These are phyloP conservation scores for Rhabdomys pumilio DNA, from an alignment of 2,797 vertebrate species.

Conservation along the genomic window DNA sequence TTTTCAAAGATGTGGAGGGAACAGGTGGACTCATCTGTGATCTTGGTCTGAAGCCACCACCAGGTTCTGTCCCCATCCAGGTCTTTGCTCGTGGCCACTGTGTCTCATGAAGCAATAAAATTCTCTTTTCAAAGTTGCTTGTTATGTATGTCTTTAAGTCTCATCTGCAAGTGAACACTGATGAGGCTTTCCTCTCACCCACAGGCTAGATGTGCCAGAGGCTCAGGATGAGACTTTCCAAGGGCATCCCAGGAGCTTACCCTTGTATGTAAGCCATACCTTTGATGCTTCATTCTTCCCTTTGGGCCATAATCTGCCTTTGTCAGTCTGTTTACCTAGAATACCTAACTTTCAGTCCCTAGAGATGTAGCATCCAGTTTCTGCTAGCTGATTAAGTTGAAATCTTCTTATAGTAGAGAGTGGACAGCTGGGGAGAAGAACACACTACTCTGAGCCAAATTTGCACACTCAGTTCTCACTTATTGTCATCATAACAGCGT, in stretches of 20 bases:
- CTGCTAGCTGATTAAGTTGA: slow-evolving; percentile 1
- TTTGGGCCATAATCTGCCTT: neutral
- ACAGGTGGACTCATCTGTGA: neutral
- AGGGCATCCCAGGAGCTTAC: neutral
- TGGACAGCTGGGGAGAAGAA: neutral
- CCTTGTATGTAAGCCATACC: too few species aligned
- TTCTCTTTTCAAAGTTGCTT: slow-evolving; percentile 69
- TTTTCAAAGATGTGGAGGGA: slow-evolving; percentile 26
- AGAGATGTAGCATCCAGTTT: neutral
- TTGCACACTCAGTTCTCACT: neutral
- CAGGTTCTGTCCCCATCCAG: neutral
- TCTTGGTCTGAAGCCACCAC: neutral
- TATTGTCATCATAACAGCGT: neutral
- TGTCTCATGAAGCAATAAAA: slow-evolving; percentile 83
- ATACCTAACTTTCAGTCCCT: neutral
- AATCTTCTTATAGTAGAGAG: neutral
- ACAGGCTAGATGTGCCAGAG: neutral
- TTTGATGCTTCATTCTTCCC: neutral
- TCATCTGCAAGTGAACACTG: neutral
- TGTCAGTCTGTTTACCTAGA: neutral
- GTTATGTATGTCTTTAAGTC: slow-evolving; percentile 56
- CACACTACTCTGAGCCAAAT: neutral
- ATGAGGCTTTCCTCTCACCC: neutral
- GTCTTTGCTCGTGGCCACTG: slow-evolving; percentile 71
- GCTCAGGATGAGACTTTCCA: neutral